phyloP scores from a whole-genome alignment of 1,140 invertebrate species.

The Tetramorium parvispinum region DNA sequence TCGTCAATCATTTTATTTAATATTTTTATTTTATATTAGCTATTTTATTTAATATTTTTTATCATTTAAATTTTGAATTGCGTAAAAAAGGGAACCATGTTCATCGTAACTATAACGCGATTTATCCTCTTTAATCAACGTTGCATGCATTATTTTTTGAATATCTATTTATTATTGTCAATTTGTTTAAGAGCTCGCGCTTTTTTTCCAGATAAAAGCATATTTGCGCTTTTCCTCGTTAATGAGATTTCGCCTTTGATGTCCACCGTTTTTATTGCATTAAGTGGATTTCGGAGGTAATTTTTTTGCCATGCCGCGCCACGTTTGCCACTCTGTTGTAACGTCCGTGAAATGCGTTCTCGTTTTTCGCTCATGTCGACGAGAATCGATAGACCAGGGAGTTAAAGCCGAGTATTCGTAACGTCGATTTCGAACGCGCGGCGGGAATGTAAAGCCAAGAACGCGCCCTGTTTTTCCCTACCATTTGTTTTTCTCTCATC shows the following conservation, averaged over 20 bases:
- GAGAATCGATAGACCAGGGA: constrained; percentile 33
- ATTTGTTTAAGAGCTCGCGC: constrained; percentile 55
- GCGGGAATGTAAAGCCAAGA: constrained; percentile 15
- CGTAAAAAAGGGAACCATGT: not conserved
- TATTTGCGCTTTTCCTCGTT: constrained; percentile 38
- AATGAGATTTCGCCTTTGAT: constrained; percentile 58
- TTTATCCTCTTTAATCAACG: constrained; percentile 21
- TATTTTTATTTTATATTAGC: not conserved
- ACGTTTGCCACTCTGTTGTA: constrained; percentile 28
- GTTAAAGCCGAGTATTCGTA: constrained; percentile 31
- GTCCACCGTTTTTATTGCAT: constrained; percentile 49
- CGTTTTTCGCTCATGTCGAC: constrained; percentile 38
- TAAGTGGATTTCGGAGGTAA: constrained; percentile 50
- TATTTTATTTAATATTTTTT: constrained; percentile 24
- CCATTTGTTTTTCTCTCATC: not conserved
- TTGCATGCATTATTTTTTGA: constrained; percentile 26
- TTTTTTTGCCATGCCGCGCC: constrained; percentile 22
- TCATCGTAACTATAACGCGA: constrained; percentile 1
- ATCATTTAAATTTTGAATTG: constrained; percentile 25
- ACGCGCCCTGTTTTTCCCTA: not conserved
- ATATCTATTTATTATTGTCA: constrained; percentile 48
- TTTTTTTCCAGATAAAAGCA: constrained; percentile 39
- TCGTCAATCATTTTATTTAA: not conserved
- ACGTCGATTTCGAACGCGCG: constrained; percentile 17
- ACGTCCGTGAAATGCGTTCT: constrained; percentile 39